Evolutionary conservation across 2,113 vertebrate genomes (phyloP), one percentile per base, ranked within the genome.

Genomic region (Meriones unguiculatus): DNA sequence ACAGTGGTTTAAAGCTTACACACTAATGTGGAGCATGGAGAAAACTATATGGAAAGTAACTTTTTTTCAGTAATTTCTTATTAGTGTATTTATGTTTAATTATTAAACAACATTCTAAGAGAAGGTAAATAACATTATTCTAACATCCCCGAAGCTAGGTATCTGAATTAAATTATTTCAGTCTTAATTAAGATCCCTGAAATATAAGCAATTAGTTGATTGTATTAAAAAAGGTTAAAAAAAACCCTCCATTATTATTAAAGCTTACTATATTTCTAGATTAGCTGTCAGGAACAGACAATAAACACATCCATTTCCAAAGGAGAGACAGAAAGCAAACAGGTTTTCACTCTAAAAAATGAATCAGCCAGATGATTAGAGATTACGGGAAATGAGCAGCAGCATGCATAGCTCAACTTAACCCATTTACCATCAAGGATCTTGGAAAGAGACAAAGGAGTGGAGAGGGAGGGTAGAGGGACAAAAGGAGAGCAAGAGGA

Each of bases 221-320:
- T 72, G 54, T 65, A 57, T 11, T 90, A 78, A 52, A 82, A 57
- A 87, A 22, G 8, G 30, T 95, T 94, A 77, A 69, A 77, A 54
- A 38, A 50, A 46, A 46, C 46, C 46, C 73, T 87, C 90, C 67
- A 57, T 65, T 69, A 69, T 76, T 77, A 93, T 14, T 72, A 94
- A 93, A 87, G 93, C 25, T 85, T 67, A 89, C 62, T 78, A 46
- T 35, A 76, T 57, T 32, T 59, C 57, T 90, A 91, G 78, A 95
- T 93, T 80, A 94, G 52, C 13, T 78, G 9, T 52, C 96, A 98
- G 67, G 94, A 95, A 96, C 95, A 93, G 67, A 96, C 1, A 81
- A 24, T 22, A 95, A 32, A 62, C 50, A 90, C 5, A n/a, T n/a
- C 77, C 6, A 93, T 82, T 77, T 84, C 35, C 11, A 50, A 0